Base-by-base conservation (phyloP, 2,113 vertebrate genomes). In the Cyprichromis sp. region DNA sequence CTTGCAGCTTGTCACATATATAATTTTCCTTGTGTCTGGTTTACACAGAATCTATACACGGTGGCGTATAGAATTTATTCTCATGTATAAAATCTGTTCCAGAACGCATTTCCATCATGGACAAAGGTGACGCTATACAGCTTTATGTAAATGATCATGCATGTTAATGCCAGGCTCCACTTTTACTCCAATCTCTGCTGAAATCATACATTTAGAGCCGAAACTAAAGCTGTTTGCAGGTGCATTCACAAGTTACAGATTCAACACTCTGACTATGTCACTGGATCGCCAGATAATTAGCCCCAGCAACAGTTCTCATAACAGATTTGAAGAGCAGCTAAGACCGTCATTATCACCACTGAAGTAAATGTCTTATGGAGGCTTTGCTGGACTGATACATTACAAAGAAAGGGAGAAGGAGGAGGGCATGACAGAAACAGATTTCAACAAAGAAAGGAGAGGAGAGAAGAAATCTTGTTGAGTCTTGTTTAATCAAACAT, bases 1-100 rank as follows among this genome's bases (percentile, higher is more conserved):
- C 73, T 52, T 83, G 76, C 80, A 82, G 86, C 86, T 78, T 68
- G 40, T 89, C 87, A 73, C 85, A 88, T 81, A 61, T 86, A 38
- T 52, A 40, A 71, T 89, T 59, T 80, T 50, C 31, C 21, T 76
- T 2, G 57, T 40, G 86, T 78, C 7, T 19, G 78, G 85, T 83
- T 86, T 83, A 82, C 81, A 42, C 17, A 14, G 26, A 31, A 84
- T 76, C 29, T 42, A n/a, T 47, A 36, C 2, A 16, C 63, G 5
- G 3, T 53, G 24, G 52, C 11, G 1, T 42, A 50, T 10, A 85
- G 10, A 10, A 19, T 40, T 29, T 13, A 78, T 71, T 66, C 36
- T 8, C 5, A 73, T 21, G 53, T 50, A 66, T 40, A 17, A 63
- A 85, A 89, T 71, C n/a, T 36, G 11, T 47, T 83, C 21, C 42